Conservation (phyloP, 2,113 vertebrate species). For the Neotragus moschatus region DNA sequence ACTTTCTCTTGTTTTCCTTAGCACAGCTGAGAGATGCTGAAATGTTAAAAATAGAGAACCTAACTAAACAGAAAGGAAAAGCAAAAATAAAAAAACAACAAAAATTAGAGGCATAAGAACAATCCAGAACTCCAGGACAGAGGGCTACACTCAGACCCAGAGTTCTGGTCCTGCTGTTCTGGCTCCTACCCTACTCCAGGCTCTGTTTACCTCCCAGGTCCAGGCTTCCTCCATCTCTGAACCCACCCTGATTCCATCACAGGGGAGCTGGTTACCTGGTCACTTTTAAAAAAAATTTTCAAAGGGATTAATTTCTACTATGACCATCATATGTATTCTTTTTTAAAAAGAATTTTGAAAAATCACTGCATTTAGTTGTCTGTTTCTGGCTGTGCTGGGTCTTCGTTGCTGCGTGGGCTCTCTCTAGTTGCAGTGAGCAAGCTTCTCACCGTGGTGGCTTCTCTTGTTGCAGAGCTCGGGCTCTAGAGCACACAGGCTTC, state of each 20-base stretch:
- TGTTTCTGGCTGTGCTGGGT: neutral
- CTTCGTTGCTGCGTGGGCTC: neutral
- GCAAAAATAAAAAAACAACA: neutral
- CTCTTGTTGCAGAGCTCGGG: neutral
- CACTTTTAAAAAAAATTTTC: neutral
- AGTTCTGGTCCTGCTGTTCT: too few relatives aligned
- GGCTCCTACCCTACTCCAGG: too few relatives aligned
- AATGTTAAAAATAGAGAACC: neutral
- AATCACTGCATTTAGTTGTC: neutral
- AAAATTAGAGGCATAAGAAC: neutral
- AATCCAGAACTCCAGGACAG: neutral
- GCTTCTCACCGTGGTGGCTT: neutral
- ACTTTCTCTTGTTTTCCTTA: neutral
- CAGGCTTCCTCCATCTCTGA: neutral
- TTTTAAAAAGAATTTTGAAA: neutral
- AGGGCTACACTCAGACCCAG: rapidly evolving
- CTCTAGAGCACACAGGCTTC: neutral
- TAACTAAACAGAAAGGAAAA: neutral
- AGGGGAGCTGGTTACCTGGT: neutral
- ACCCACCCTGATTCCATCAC: neutral
- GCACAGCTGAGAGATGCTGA: neutral
- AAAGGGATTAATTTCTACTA: neutral
- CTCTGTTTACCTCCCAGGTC: neutral
- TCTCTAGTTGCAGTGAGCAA: neutral
- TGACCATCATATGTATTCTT: neutral